Conservation (phyloP, 2,797 vertebrate genomes). For the Carapus acus region DNA sequence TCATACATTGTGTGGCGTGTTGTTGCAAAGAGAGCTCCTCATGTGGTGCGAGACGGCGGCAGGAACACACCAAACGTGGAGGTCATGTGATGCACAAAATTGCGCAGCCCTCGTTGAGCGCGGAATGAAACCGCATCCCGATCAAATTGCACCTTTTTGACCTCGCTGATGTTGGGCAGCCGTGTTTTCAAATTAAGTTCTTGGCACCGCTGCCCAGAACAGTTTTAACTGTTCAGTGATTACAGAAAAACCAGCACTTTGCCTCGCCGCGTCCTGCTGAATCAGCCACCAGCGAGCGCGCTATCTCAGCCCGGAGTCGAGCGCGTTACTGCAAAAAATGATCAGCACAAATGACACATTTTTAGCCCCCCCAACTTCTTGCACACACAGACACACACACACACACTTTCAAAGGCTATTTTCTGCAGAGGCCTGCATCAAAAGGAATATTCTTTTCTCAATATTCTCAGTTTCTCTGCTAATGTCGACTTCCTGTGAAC, state of each 20-base stretch:
- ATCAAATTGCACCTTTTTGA: constrained; percentile 14
- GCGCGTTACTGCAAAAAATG: constrained; percentile 11
- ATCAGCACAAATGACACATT: neutral
- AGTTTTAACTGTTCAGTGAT: constrained; percentile 8
- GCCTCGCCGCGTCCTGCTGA: constrained; percentile 18
- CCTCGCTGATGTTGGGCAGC: constrained; percentile 3
- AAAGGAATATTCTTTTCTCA: too few relatives aligned
- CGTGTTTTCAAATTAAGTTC: neutral
- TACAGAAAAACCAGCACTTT: constrained; percentile 5
- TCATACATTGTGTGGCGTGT: neutral
- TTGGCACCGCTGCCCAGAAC: constrained; percentile 4
- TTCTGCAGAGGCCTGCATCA: too few relatives aligned
- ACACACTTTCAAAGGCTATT: too few relatives aligned
- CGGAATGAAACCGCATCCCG: too few relatives aligned
- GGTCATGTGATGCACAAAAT: neutral
- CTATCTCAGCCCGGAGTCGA: constrained; percentile 8
- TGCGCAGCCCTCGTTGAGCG: too few relatives aligned
- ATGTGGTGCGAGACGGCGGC: neutral
- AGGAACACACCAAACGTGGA: neutral
- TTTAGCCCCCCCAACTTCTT: too few relatives aligned
- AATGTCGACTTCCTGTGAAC: too few relatives aligned
- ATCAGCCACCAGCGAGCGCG: constrained; percentile 3
- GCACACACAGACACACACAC: too few relatives aligned
- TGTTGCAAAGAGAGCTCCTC: constrained; percentile 1
- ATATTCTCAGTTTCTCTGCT: too few relatives aligned